These are phyloP conservation scores for Nephrotoma flavescens DNA, from an alignment of 2,888 invertebrate species.

Conservation along the genomic window DNA sequence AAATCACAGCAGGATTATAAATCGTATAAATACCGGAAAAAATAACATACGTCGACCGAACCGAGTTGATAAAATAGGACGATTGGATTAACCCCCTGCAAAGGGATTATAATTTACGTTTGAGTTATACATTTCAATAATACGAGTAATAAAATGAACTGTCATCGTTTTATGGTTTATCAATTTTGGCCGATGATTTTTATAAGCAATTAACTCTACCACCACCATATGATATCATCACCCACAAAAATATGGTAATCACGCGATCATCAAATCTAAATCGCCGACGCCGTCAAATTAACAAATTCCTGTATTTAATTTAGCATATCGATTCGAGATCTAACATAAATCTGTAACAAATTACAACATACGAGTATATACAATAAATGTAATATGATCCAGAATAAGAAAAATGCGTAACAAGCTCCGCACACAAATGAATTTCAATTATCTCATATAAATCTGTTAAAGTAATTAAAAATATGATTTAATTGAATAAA, in stretches of 20 bases:
- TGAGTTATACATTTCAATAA: neutral
- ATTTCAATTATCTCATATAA: neutral
- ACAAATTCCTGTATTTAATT: neutral
- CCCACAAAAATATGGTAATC: neutral
- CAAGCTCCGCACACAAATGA: neutral
- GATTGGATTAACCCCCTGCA: neutral
- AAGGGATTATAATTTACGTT: neutral
- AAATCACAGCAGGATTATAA: constrained; percentile 1
- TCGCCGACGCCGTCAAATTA: neutral
- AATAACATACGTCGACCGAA: neutral
- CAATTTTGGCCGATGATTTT: neutral
- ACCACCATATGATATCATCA: neutral
- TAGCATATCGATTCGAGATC: neutral
- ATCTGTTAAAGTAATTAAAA: neutral
- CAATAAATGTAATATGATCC: too few relatives aligned
- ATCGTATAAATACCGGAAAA: neutral
- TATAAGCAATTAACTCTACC: neutral
- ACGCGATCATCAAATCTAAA: neutral
- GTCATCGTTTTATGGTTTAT: neutral
- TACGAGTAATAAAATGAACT: neutral
- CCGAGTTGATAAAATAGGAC: neutral
- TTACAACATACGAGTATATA: neutral
- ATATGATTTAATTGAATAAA: neutral
- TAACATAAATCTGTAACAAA: neutral
- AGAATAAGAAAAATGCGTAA: neutral